Evolutionary conservation across 2,888 invertebrate species (phyloP).

Genomic region (Heliothis peltigera): DNA sequence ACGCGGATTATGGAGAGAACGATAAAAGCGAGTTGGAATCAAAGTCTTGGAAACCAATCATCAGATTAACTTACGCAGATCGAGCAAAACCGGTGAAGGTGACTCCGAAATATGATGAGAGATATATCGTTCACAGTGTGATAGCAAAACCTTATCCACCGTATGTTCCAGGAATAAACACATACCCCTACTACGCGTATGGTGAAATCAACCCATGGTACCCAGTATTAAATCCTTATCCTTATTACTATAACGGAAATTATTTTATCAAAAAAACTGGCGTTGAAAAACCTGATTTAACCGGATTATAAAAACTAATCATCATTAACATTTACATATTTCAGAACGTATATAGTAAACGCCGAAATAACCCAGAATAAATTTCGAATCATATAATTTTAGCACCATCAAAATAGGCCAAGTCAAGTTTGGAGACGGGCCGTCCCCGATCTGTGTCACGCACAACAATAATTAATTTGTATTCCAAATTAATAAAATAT

Average conservation of each 20-base stretch:
- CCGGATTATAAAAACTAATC: conserved; percentile 55
- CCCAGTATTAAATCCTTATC: conserved; percentile 60
- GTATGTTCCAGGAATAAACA: conserved; percentile 67
- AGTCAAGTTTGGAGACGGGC: background rate
- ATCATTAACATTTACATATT: no score
- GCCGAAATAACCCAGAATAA: no score
- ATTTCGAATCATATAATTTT: no score
- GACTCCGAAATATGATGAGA: conserved; percentile 69
- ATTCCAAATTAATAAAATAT: background rate
- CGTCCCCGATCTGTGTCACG: background rate
- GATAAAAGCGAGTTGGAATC: conserved; percentile 40
- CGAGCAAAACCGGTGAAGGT: conserved; percentile 67
- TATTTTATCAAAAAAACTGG: conserved; percentile 67
- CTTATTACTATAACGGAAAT: conserved; percentile 53
- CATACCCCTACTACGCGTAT: conserved; percentile 70
- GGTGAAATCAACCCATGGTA: conserved; percentile 59
- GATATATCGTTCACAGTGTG: conserved; percentile 61
- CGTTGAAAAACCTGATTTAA: conserved; percentile 64
- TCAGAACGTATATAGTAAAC: no score
- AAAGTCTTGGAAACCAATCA: conserved; percentile 67
- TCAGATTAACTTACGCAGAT: conserved; percentile 63
- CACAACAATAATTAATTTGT: no score
- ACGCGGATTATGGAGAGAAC: conserved; percentile 27
- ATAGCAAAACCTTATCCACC: conserved; percentile 62
- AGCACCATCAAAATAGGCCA: background rate